phyloP scores from a whole-genome alignment of 1,140 invertebrate genomes.

The Nephotettix cincticeps region DNA sequence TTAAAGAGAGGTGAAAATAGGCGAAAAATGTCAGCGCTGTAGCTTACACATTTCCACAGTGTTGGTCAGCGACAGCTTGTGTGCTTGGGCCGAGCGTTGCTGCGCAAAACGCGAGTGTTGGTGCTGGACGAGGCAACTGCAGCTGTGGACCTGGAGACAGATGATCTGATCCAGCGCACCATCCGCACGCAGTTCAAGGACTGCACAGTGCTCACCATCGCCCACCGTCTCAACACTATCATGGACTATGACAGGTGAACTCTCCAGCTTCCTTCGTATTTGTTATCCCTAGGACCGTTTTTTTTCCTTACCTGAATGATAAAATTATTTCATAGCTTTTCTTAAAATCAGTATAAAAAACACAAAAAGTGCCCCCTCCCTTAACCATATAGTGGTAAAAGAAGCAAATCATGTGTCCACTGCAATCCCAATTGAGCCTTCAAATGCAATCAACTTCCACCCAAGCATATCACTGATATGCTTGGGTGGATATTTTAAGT shows the following conservation, averaged over 20 bases:
- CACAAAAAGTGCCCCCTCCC: neutral
- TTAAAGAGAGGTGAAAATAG: too few relatives aligned
- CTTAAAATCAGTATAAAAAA: neutral
- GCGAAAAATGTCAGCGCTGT: too few relatives aligned
- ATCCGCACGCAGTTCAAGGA: constrained; percentile 85
- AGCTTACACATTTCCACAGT: too few relatives aligned
- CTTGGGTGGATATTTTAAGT: too few relatives aligned
- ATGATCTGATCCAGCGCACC: constrained; percentile 87
- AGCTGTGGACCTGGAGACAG: constrained; percentile 89
- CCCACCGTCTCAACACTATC: constrained; percentile 92
- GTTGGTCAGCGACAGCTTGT: constrained; percentile 87
- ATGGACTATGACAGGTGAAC: constrained; percentile 80
- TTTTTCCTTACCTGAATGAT: too few relatives aligned
- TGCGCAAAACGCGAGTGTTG: constrained; percentile 89
- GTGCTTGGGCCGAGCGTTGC: constrained; percentile 82
- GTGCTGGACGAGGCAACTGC: constrained; percentile 93
- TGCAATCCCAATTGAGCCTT: too few relatives aligned
- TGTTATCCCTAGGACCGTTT: too few relatives aligned
- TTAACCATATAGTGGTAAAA: too few relatives aligned
- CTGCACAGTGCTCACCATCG: constrained; percentile 92
- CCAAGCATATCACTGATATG: too few relatives aligned
- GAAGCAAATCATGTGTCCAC: too few relatives aligned
- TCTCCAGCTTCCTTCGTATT: too few relatives aligned
- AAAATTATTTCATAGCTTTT: neutral
- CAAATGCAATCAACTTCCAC: too few relatives aligned